These are phyloP conservation scores for Blastomussa wellsi DNA, from an alignment of 92 coral and sea anemone species.

Conservation along the genomic window DNA sequence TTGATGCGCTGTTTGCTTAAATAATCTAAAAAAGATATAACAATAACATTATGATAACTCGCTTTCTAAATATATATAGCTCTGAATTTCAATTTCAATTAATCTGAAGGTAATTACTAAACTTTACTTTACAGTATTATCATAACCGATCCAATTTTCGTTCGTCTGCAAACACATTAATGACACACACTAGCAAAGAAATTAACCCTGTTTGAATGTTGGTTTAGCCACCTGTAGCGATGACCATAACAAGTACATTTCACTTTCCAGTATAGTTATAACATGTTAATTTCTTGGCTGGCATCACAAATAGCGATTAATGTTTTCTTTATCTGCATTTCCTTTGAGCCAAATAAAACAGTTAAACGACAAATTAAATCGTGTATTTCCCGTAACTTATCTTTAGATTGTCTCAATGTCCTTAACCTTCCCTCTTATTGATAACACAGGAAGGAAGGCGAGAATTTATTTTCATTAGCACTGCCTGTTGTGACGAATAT, in stretches of 20 bases:
- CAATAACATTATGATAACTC: neutral
- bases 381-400: conserved; percentile 7
- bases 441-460: conserved; percentile 4
- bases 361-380: neutral
- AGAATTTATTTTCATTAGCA: neutral
- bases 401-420: neutral
- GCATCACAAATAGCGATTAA: neutral
- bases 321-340: neutral
- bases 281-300: neutral
- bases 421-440: neutral
- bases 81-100: neutral
- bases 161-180: neutral
- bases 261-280: neutral
- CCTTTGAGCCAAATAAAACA: neutral
- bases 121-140: neutral
- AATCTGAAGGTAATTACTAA: neutral
- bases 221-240: conserved; percentile 7
- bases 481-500: neutral
- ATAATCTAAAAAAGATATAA: neutral
- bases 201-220: neutral
- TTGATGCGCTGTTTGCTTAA: conserved; percentile 23
- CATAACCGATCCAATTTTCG: neutral
- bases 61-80: neutral
- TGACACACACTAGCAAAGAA: neutral
- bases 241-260: neutral